Base-by-base conservation (phyloP, 2,888 invertebrate species). In the Electrophaes corylata region DNA sequence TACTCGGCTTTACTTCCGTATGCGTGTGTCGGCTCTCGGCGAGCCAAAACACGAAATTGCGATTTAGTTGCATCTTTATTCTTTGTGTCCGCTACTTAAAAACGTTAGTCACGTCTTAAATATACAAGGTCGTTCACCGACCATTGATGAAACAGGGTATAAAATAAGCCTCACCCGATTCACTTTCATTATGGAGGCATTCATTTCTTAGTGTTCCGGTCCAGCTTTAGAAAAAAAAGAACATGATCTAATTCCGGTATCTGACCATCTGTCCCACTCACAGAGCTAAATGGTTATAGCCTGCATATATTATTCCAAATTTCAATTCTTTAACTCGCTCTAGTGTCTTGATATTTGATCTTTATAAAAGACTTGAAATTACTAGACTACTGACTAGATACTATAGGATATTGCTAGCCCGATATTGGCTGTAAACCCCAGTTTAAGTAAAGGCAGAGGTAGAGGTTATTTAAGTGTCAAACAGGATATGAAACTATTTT, bases 21-120 rank as follows among this genome's bases (percentile, higher is more conserved):
- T 79, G 78, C 79, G 78, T 82, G 75, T 62, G 70, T 75, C 71
- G 71, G 72, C 68, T 69, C 69, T 71, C 68, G 63, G 66, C 71
- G 73, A 76, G 78, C 79, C 79, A 79, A 80, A 80, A 81, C 80
- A 80, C 70, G 76, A 75, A 79, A 80, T 73, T 78, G 73, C 80
- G 65, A 80, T 79, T 79, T 74, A 72, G 73, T 71, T 66, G 67
- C 67, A 66, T 67, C 67, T 78, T 72, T 70, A 71, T 76, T 76
- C 66, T 73, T 78, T 71, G 70, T 75, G 67, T 64, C 58, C 48
- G 56, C 66, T 65, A 61, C 67, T 79, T 76, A 75, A 75, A 78
- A 78, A 77, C 72, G 72, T 71, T 62, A 72, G 72, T 59, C 71
- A 70, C 72, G 74, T 77, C 72, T 72, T 69, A 73, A 71, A 75